A percentile compares a stretch with the other conserved stretches of the same genome.
Conservation (phyloP, 37 sponge, comb jelly and placozoan genomes). For the Lycopodina hypogea region DNA sequence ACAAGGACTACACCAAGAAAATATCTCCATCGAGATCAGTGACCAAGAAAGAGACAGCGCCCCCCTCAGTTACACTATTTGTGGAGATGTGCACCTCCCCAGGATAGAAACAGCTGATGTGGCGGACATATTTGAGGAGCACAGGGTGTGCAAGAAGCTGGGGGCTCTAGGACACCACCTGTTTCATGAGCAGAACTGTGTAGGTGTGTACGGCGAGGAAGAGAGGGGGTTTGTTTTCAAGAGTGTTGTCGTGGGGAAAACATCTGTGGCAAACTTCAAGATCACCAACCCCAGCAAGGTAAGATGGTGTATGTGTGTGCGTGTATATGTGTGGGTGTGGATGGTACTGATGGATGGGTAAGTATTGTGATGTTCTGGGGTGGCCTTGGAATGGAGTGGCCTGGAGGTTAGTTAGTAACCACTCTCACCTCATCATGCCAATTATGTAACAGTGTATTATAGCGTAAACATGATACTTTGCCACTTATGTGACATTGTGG, state of each 20-base stretch:
- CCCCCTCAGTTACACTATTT: constrained; percentile 73
- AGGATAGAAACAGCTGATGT: constrained; percentile 74
- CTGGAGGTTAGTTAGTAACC: no score
- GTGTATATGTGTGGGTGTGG: neutral
- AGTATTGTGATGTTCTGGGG: neutral
- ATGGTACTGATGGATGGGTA: neutral
- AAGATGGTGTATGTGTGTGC: no score
- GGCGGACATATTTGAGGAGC: constrained; percentile 92
- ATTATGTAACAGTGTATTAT: no score
- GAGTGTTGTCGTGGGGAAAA: constrained; percentile 88
- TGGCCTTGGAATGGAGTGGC: neutral
- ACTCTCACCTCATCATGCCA: no score
- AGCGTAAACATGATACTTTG: no score
- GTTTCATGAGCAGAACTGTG: constrained; percentile 54
- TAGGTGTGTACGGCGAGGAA: constrained; percentile 87
- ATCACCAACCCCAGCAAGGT: constrained; percentile 88
- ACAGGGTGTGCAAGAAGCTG: constrained; percentile 81
- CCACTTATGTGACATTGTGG: no score
- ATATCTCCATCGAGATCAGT: constrained; percentile 83
- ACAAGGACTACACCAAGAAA: constrained; percentile 75
- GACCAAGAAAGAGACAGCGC: constrained; percentile 56
- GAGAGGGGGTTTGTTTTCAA: constrained; percentile 89
- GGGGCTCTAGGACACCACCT: constrained; percentile 62
- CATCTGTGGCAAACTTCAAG: constrained; percentile 81
- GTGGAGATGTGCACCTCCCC: constrained; percentile 86